Evolutionary conservation across 1,140 invertebrate genomes (phyloP).

Genomic region (Coptotermes formosanus): DNA sequence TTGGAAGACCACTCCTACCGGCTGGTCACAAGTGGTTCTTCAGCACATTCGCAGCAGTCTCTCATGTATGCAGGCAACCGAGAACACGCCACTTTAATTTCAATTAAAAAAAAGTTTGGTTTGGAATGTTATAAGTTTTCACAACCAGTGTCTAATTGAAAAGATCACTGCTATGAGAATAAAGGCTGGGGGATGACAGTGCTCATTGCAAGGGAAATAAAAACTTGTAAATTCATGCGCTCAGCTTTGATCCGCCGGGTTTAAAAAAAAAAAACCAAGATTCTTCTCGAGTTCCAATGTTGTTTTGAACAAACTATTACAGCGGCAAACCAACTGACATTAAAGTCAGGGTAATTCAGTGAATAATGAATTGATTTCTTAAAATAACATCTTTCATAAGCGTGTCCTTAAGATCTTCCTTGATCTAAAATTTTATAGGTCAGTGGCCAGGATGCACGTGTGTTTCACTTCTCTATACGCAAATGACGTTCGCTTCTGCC

Average conservation of each 20-base stretch:
- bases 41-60: too few species aligned
- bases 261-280: not conserved
- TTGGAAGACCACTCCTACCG: too few species aligned
- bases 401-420: not conserved
- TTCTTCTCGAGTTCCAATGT: not conserved
- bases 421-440: not conserved
- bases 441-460: not conserved
- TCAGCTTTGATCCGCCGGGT: not conserved
- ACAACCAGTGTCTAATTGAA: too few species aligned
- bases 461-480: not conserved
- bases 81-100: too few species aligned
- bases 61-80: too few species aligned
- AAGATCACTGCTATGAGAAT: too few species aligned
- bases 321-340: not conserved
- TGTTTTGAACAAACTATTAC: not conserved
- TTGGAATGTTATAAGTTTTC: too few species aligned
- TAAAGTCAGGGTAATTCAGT: not conserved
- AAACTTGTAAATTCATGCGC: too few species aligned
- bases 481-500: not conserved
- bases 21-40: too few species aligned
- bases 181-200: too few species aligned
- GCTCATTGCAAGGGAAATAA: too few species aligned
- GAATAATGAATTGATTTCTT: not conserved
- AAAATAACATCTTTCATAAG: conserved; percentile 1
- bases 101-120: too few species aligned